Evolutionary conservation across 2,113 vertebrate species (phyloP), one percentile per base, ranked within the genome.

Genomic region (Microtus richardsoni): DNA sequence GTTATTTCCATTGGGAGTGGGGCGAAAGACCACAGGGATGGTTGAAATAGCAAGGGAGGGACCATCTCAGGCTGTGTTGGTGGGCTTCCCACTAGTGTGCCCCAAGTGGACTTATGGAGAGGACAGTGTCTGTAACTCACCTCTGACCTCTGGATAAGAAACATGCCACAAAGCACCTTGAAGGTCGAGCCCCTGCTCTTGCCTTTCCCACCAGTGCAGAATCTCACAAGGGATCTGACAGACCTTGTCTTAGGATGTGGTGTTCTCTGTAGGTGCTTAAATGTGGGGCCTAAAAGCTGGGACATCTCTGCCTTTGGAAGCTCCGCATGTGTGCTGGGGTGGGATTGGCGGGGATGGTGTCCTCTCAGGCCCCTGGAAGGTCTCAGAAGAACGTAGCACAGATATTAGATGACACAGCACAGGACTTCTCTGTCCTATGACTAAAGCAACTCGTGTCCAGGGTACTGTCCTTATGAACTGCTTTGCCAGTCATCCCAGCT

Each of bases 281-380:
- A 13, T 60, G 28, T 44, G 26, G 80, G 41, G 41, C 10, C 3
- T 13, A 21, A 64, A 73, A 10, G 6, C 2, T 21, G 71, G n/a
- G 36, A 73, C 26, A 41, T 58, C 8, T 17, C 13, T 44, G 33
- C 17, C 4, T 36, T 19, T 10, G 2, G 22, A 39, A 70, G 90
- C 64, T 33, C 24, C 52, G 14, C 52, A 8, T n/a, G 14, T 36
- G 19, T 36, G 8, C 9, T 49, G 1, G 19, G 26, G 13, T 13
- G 58, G 13, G 26, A 1, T 7, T 8, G 3, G 7, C 2, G 21
- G 54, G 7, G 11, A 3, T 10, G 0, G 2, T 14, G 41, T 41
- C n/a, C 24, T 1, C 10, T 13, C 39, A 21, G 54, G 33, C 2
- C 44, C 44, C 28, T 1, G 49, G 16, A 26, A 87, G 10, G 4